A percentile compares a stretch with the other conserved stretches of the same genome.
These are phyloP conservation scores for Pseudomugil tenellus DNA, from an alignment of 2,797 vertebrate species.

Conservation along the genomic window DNA sequence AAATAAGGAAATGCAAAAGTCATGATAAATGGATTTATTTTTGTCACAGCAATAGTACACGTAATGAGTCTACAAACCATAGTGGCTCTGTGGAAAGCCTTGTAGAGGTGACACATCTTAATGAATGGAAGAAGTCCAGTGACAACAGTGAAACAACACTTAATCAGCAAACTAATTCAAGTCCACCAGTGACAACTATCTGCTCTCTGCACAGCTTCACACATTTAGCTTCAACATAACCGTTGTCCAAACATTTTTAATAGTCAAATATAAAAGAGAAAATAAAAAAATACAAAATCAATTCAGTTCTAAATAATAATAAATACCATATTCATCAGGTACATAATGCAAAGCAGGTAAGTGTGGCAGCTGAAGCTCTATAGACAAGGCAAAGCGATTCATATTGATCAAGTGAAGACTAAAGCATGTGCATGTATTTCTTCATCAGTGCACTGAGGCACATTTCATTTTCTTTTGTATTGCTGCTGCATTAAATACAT, in stretches of 20 bases:
- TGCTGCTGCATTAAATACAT: conserved; percentile 62
- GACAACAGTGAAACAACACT: conserved; percentile 26
- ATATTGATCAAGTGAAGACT: conserved; percentile 49
- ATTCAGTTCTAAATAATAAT: conserved; percentile 32
- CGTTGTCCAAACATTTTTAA: conserved; percentile 30
- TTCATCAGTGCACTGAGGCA: conserved; percentile 50
- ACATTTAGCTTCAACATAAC: conserved; percentile 41
- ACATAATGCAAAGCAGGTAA: conserved; percentile 50
- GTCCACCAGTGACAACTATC: conserved; percentile 32
- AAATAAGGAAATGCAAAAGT: conserved; percentile 21
- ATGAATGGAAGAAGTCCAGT: conserved; percentile 28
- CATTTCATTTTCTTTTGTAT: conserved; percentile 61
- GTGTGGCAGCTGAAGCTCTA: conserved; percentile 29
- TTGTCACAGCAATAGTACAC: conserved; percentile 72
- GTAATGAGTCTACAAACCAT: conserved; percentile 53
- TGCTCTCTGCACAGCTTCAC: conserved; percentile 17
- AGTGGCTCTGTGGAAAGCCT: conserved; percentile 49
- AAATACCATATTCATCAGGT: conserved; percentile 28
- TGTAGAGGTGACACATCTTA: conserved; percentile 41
- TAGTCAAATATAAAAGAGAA: conserved; percentile 43
- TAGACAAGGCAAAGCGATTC: conserved; percentile 59
- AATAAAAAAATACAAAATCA: conserved; percentile 32
- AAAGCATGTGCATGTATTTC: conserved; percentile 56
- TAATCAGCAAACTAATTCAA: conserved; percentile 39
- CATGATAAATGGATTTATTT: conserved; percentile 73